Evolutionary conservation across 2,888 invertebrate genomes (phyloP), one percentile per base, ranked within the genome.

Genomic region (Philopedon plagiatum): DNA sequence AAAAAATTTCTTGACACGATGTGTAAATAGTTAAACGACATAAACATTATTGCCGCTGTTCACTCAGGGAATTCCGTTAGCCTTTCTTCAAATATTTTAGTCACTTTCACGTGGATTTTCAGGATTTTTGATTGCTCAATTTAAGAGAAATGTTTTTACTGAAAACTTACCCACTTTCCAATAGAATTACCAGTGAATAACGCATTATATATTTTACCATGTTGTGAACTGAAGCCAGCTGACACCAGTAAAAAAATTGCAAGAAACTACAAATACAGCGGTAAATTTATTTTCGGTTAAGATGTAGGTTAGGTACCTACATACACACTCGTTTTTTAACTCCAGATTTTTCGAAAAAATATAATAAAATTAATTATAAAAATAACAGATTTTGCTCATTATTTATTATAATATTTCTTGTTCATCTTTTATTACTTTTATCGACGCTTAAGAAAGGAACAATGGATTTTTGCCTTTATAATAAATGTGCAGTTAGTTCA

Each of bases 101-200:
- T 32, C 11, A 62, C 62, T 62, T 62, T 62, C 62, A 46, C 62
- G 15, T 32, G 26, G 44, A 18, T 62, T 39, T 62, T 62, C 46
- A 34, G 62, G 39, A 62, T 62, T 49, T 62, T 46, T 32, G 5
- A 34, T 62, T 62, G 19, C 29, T 49, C 34, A 62, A 29, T 9
- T 29, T 29, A 51, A 51, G 26, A 23, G 51, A 51, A 46, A 46
- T 21, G 2, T n/a, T 21, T 11, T 46, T 4, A 23, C n/a, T n/a
- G 15, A 5, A 21, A 23, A n/a, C 11, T 15, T 21, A 21, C 21
- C 21, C 46, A 21, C 29, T 29, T 54, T 54, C 29, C 15, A 29
- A 54, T 54, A 54, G 18, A 54, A 32, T 18, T 54, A 54, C 51
- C 51, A 9, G 29, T 54, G 51, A 54, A 54, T 54, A 54, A 54